Evolutionary conservation across 1,140 invertebrate species (phyloP).

Genomic region (Musca vetustissima): DNA sequence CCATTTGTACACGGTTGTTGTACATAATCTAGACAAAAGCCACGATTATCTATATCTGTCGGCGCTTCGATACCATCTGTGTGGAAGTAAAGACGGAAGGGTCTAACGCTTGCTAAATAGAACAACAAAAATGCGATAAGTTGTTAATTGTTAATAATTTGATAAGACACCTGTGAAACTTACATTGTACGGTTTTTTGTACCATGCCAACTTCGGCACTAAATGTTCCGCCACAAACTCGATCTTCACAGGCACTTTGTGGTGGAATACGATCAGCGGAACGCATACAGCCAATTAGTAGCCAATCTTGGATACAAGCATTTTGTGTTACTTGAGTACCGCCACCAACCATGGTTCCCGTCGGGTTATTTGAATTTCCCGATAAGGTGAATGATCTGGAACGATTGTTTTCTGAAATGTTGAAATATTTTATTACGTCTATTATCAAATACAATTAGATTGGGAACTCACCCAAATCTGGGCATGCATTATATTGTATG

Average conservation of each 20-base stretch:
- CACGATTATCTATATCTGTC: conserved; percentile 71
- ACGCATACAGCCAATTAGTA: conserved; percentile 73
- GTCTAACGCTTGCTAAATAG: conserved; percentile 71
- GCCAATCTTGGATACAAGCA: conserved; percentile 73
- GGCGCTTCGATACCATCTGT: conserved; percentile 74
- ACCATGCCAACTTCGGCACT: conserved; percentile 55
- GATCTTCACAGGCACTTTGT: conserved; percentile 57
- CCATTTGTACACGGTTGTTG: conserved; percentile 79
- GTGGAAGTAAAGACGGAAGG: conserved; percentile 76
- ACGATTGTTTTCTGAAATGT: conserved; percentile 57
- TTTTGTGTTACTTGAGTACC: conserved; percentile 57
- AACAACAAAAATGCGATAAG: conserved; percentile 1
- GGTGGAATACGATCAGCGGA: conserved; percentile 52
- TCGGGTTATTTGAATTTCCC: conserved; percentile 69
- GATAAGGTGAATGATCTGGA: conserved; percentile 71
- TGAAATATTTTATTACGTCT: background rate
- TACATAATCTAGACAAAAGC: conserved; percentile 80
- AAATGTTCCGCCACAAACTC: conserved; percentile 60
- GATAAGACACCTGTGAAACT: conserved; percentile 31
- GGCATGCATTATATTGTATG: conserved; percentile 77
- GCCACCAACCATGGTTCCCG: conserved; percentile 68
- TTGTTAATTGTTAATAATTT: background rate
- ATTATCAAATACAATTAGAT: background rate
- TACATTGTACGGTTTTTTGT: conserved; percentile 59
- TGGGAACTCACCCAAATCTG: conserved; percentile 61